Conservation (phyloP, 2,113 vertebrate genomes). For the Aplodontia rufa region DNA sequence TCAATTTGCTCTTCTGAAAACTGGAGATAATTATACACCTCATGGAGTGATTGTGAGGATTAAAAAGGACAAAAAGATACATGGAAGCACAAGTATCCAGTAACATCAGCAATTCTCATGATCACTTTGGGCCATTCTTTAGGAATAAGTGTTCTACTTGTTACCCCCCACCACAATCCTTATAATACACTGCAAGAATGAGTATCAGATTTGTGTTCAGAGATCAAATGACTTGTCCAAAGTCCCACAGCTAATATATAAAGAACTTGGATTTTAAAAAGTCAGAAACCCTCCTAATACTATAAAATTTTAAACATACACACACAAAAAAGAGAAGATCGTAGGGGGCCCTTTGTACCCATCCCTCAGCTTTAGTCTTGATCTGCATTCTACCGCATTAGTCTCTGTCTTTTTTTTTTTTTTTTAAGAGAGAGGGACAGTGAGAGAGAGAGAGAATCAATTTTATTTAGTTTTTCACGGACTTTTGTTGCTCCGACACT, state of each 20-base stretch:
- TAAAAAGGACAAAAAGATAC: neutral
- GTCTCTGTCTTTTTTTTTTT: too few relatives aligned
- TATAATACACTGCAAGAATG: neutral
- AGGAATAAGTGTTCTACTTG: neutral
- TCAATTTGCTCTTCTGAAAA: neutral
- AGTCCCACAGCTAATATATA: neutral
- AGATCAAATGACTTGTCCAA: neutral
- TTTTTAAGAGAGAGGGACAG: too few relatives aligned
- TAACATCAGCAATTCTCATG: neutral
- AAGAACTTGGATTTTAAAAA: neutral
- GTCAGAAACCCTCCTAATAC: neutral
- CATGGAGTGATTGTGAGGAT: neutral
- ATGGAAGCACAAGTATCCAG: rapidly evolving
- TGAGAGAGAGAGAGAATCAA: too few relatives aligned
- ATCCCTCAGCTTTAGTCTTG: neutral
- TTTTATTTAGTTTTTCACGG: too few relatives aligned
- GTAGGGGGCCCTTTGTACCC: neutral
- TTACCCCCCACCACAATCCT: too few relatives aligned
- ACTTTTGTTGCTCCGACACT: too few relatives aligned
- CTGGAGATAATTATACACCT: neutral
- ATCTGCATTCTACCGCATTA: neutral
- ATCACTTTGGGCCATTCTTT: neutral
- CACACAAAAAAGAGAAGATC: neutral
- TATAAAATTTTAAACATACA: neutral
- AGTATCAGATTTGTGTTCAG: neutral